These are phyloP conservation scores for Nasonia vitripennis DNA, from an alignment of 1,140 invertebrate genomes.

Conservation along the genomic window DNA sequence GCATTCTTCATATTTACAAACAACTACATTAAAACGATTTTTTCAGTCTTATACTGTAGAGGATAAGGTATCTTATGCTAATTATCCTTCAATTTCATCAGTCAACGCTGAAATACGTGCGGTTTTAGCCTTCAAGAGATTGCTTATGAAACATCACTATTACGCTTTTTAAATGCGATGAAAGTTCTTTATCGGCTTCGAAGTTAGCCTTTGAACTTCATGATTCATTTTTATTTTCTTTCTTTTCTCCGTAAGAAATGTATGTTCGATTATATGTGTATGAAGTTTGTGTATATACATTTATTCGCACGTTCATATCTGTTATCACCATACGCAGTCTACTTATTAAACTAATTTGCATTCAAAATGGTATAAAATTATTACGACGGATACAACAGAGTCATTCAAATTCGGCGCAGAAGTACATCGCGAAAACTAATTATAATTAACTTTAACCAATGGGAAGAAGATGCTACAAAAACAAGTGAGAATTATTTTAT, in stretches of 20 bases:
- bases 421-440: slow-evolving; percentile 34
- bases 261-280: slow-evolving; percentile 27
- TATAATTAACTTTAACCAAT: slow-evolving; percentile 18
- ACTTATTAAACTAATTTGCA: slow-evolving; percentile 46
- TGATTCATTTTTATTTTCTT: slow-evolving; percentile 25
- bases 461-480: slow-evolving; percentile 18
- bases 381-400: slow-evolving; percentile 16
- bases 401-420: slow-evolving; percentile 21
- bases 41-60: slow-evolving; percentile 70
- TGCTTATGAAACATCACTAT: slow-evolving; percentile 49
- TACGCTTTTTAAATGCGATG: slow-evolving; percentile 39
- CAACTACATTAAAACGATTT: slow-evolving; percentile 65
- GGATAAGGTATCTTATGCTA: slow-evolving; percentile 51
- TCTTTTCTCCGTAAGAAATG: slow-evolving; percentile 15
- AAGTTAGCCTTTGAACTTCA: slow-evolving; percentile 35
- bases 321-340: slow-evolving; percentile 26
- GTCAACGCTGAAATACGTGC: slow-evolving; percentile 54
- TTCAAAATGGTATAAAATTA: slow-evolving; percentile 45
- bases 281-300: background rate
- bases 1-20: slow-evolving; percentile 65
- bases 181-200: slow-evolving; percentile 33
- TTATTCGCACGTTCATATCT: slow-evolving; percentile 20
- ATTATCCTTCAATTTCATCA: slow-evolving; percentile 54
- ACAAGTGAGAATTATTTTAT: background rate
- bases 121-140: slow-evolving; percentile 42